Evolutionary conservation across 2,888 invertebrate species (phyloP), one percentile per base, ranked within the genome.

Genomic region (Therioaphis trifolii): DNA sequence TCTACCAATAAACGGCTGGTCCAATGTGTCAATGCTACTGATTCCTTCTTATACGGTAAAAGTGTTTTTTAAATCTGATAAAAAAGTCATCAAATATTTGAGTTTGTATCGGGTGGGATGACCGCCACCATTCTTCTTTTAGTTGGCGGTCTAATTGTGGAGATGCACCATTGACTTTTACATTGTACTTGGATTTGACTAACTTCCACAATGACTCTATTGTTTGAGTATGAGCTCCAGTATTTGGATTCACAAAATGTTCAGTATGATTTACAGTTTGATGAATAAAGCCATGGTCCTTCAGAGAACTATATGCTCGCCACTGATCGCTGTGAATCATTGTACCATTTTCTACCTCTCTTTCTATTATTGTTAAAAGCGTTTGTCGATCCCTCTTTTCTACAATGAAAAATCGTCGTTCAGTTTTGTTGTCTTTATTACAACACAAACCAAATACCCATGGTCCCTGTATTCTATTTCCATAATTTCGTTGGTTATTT

Each of bases 321-420:
- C 35, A 35, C 35, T 35, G 35, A 7, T 35, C 35, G 7, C 35
- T 35, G 35, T 35, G 35, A 35, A 35, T 35, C 7, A 35, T 66
- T n/a, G 21, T 24, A 43, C 21, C 40, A 14, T 40, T 40, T 21
- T 68, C 21, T 14, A 27, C 21, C 4, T 43, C 24, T 85, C 46
- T 55, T 43, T 88, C 85, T 86, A 85, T 77, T 27, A 61, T 18
- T 58, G 55, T 14, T 4, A 40, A 69, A 66, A 77, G 5, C 1
- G 12, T 76, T 24, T 84, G 58, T 69, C 24, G 69, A 77, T 77
- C 61, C 3, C 35, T 69, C 35, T 29, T 69, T 80, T 40, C 49
- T 63, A 55, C 43, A 82, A 40, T 68, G 27, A 71, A 71, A 69
- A 43, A 69, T 49, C 1, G 46, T 18, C 18, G 9, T 49, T 43